Conservation (phyloP, 2,797 vertebrate species). For the Phalanger gymnotis region DNA sequence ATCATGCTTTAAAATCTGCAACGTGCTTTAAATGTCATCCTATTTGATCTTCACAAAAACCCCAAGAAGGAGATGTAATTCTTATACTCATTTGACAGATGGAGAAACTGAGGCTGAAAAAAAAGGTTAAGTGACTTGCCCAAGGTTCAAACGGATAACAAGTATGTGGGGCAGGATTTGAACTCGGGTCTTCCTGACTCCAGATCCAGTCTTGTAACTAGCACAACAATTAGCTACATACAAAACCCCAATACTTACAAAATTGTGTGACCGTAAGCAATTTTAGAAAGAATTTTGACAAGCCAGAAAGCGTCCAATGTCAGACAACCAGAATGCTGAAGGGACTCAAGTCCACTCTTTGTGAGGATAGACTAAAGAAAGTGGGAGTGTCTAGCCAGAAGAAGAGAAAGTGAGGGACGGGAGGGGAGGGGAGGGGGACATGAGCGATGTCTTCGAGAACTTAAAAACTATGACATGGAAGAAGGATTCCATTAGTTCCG, state of each 20-base stretch:
- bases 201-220: not conserved
- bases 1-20: not conserved
- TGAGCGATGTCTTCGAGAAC: not conserved
- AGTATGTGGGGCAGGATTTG: not conserved
- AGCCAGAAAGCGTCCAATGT: not conserved
- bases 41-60: not conserved
- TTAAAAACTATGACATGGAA: not conserved
- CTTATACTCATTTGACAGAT: not conserved
- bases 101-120: not conserved
- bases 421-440: not conserved
- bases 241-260: no score
- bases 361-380: not conserved
- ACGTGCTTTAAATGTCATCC: not conserved
- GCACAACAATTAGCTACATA: not conserved
- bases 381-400: not conserved
- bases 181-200: not conserved
- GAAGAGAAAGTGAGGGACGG: not conserved
- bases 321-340: not conserved
- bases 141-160: not conserved
- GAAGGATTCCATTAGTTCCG: not conserved
- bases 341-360: not conserved
- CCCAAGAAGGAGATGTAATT: not conserved
- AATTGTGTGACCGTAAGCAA: not conserved
- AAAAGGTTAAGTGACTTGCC: no score
- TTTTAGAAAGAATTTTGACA: not conserved